Conservation (phyloP, 2,113 vertebrate genomes). For the Tetrao urogallus region DNA sequence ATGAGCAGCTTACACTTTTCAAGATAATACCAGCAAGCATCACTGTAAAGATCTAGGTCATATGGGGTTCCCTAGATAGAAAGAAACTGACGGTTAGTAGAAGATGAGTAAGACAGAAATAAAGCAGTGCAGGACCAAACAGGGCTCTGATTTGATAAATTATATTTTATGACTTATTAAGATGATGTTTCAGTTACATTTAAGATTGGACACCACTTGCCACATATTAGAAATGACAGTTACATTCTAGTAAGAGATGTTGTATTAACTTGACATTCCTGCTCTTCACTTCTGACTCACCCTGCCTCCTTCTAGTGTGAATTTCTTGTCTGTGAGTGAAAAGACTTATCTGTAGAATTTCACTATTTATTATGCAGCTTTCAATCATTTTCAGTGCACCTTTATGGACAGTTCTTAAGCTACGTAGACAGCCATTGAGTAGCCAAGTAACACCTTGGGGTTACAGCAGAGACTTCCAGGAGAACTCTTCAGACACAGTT, state of each 20-base stretch:
- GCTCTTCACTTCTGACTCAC: background rate
- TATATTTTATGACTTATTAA: background rate
- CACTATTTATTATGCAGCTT: background rate
- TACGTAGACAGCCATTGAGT: background rate
- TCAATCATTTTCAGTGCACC: background rate
- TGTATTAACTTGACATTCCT: background rate
- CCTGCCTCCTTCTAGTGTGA: background rate
- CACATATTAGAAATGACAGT: background rate
- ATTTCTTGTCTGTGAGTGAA: background rate
- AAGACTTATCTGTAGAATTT: background rate
- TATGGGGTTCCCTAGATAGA: background rate
- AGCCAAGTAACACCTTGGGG: background rate
- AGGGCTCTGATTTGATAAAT: background rate
- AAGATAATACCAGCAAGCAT: constrained; percentile 41
- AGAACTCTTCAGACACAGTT: background rate
- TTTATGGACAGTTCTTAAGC: background rate
- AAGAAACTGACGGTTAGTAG: background rate
- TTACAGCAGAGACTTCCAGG: background rate
- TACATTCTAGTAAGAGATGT: background rate
- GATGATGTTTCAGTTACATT: background rate
- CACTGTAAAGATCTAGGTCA: constrained; percentile 37
- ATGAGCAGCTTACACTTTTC: constrained; percentile 44
- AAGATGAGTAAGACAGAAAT: background rate
- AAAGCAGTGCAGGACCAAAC: background rate
- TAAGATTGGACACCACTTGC: background rate